phyloP scores from a whole-genome alignment of 37 sponge, comb jelly and placozoan species.

The Theonella swinhoei region DNA sequence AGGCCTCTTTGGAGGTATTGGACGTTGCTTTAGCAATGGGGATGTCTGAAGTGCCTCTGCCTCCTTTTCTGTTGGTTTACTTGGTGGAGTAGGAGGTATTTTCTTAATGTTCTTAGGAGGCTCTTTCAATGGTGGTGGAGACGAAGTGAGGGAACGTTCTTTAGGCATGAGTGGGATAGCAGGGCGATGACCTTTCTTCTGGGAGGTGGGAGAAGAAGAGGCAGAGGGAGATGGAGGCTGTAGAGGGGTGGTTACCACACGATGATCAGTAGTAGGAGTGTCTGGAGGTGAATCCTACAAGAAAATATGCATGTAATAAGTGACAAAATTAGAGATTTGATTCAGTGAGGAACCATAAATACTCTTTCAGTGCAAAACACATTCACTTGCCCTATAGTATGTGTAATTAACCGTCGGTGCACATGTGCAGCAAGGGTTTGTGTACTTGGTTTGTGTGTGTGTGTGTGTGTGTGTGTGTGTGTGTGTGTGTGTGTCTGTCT shows the following conservation, averaged over 20 bases:
- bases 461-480: no score
- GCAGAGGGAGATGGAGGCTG: neutral
- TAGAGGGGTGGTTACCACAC: neutral
- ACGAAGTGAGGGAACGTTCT: neutral
- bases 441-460: no score
- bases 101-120: neutral
- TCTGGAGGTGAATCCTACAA: conserved; percentile 26
- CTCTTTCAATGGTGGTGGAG: neutral
- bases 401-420: no score
- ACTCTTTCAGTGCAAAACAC: no score
- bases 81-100: conserved; percentile 13
- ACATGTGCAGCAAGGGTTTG: no score
- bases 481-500: no score
- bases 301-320: neutral
- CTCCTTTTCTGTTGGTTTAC: neutral
- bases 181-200: conserved; percentile 41
- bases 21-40: neutral
- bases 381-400: no score
- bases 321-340: neutral
- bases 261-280: neutral
- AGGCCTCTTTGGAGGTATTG: conserved; percentile 13
- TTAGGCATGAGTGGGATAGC: conserved; percentile 32
- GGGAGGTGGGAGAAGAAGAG: conserved; percentile 4
- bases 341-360: neutral
- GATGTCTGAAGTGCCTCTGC: neutral